Evolutionary conservation across 2,797 vertebrate genomes (phyloP).

Genomic region (Falco peregrinus): DNA sequence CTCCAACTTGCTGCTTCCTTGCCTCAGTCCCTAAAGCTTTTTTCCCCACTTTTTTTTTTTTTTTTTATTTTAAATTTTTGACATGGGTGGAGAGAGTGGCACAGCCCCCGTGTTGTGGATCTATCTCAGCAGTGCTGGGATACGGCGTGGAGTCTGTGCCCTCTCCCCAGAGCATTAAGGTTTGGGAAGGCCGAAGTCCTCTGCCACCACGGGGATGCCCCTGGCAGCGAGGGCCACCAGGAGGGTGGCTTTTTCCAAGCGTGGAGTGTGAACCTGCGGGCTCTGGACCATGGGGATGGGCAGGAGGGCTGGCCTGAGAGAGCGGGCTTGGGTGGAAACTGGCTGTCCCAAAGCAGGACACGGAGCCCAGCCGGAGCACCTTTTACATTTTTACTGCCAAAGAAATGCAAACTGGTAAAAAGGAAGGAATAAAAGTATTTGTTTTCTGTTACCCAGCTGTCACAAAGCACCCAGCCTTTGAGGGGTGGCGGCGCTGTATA

Average conservation of each 20-base stretch:
- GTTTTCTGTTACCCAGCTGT: background rate
- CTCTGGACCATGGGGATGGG: background rate
- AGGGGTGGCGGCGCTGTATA: background rate
- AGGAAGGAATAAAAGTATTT: background rate
- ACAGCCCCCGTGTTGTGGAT: too few relatives aligned
- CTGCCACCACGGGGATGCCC: background rate
- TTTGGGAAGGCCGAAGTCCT: background rate
- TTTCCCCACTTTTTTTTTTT: background rate
- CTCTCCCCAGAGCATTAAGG: fast-evolving
- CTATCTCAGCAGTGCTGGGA: background rate
- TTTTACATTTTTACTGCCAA: background rate
- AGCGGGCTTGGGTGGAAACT: background rate
- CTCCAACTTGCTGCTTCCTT: background rate
- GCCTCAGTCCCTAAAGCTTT: background rate
- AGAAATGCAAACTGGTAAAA: background rate
- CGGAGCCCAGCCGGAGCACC: background rate
- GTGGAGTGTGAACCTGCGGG: too few relatives aligned
- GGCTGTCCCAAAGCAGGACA: background rate
- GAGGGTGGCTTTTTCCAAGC: background rate
- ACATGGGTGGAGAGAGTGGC: background rate
- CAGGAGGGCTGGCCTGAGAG: background rate
- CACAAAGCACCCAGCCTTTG: background rate
- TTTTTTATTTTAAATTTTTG: background rate
- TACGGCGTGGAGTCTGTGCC: fast-evolving
- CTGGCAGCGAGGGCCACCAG: background rate